These are phyloP conservation scores for Heterodera filipjevi DNA, from an alignment of 2,888 invertebrate genomes.

Conservation along the genomic window DNA sequence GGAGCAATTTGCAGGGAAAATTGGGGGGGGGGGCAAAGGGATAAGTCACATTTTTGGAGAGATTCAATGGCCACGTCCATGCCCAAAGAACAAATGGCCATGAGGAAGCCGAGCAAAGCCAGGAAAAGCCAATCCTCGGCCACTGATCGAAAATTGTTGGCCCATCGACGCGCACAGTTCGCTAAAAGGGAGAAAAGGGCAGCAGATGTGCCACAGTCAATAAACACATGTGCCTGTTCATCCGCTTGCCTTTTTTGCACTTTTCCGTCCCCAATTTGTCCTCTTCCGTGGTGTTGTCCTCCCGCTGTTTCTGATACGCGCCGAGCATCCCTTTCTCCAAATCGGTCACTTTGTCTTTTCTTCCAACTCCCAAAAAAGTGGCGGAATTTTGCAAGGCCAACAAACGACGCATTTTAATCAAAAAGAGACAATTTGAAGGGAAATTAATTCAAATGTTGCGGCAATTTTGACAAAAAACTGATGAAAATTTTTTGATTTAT, in stretches of 20 bases:
- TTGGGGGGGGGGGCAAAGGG: not conserved
- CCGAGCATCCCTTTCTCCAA: not conserved
- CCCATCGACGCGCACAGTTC: slow-evolving; percentile 1
- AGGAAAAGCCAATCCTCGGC: slow-evolving; percentile 68
- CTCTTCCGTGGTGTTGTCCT: not conserved
- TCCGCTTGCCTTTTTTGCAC: not conserved
- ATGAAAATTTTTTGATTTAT: not conserved
- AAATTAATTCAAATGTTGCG: not conserved
- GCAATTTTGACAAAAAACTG: not conserved
- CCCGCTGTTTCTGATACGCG: not conserved
- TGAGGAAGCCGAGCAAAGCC: slow-evolving; percentile 67
- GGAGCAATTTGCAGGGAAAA: not conserved
- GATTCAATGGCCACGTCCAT: slow-evolving; percentile 58
- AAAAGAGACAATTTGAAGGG: no score
- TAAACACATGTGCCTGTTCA: not conserved
- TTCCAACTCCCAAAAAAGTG: not conserved
- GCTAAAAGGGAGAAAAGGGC: not conserved
- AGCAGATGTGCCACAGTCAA: not conserved
- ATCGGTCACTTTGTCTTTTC: not conserved
- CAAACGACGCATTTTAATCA: slow-evolving; percentile 8
- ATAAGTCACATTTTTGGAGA: slow-evolving; percentile 48
- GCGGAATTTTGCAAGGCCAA: not conserved
- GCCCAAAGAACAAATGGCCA: slow-evolving; percentile 64
- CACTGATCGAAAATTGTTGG: slow-evolving; percentile 28
- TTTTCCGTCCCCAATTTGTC: not conserved